Evolutionary conservation across 2,797 vertebrate genomes (phyloP), one percentile per base, ranked within the genome.

Genomic region (Cetoscarus ocellatus): DNA sequence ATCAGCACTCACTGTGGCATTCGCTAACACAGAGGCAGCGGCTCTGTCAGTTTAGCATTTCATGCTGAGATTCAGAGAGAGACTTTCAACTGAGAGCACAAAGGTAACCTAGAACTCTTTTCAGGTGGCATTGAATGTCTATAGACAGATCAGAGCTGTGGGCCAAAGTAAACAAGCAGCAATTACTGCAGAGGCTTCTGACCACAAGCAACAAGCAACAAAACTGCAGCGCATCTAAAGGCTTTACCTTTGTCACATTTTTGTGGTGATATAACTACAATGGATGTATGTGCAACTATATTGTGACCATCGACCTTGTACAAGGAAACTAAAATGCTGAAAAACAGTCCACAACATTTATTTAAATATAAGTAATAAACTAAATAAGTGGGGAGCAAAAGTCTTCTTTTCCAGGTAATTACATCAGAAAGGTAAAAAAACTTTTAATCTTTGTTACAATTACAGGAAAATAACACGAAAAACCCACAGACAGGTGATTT

Each of bases 11-110:
- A 65, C 71, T 57, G 54, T 12, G 39, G 53, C 47, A 38, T 73
- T 76, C 64, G 57, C 62, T 80, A 73, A 43, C 57, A 56, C 55
- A 61, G 14, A 61, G 53, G 38, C 60, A 48, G 50, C n/a, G 42
- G 19, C 18, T 44, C 49, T 67, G 64, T 68, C 27, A 34, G 42
- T 67, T 57, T 13, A 71, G 14, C 17, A 43, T 9, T 58, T 1
- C 7, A 17, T 14, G 52, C 35, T 36, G 61, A 52, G 58, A 72
- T 15, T 54, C 18, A 48, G 19, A 19, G 49, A 45, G 19, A 49
- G 36, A 45, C 18, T 45, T 43, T 54, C 43, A 12, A 52, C 10
- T 42, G 27, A 34, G 5, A 54, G 55, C 11, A 68, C 50, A 51
- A 34, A 51, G 53, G 42, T 2, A 44, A 17, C 48, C 65, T 10